Conservation (phyloP, 2,888 invertebrate species). For the Pollenia angustigena region DNA sequence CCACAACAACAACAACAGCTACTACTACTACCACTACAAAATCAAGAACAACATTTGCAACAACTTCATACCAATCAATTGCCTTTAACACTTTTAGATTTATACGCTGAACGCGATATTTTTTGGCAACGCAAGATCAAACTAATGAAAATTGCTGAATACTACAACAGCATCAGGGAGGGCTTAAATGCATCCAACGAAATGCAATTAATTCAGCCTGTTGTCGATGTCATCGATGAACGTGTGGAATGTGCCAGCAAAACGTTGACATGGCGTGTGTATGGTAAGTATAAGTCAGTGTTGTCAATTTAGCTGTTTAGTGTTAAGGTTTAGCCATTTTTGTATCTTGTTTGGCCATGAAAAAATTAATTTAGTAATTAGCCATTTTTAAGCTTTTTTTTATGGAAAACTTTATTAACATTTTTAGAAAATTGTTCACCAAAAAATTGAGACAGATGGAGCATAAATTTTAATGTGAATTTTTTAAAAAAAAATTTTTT, state of each 20-base stretch:
- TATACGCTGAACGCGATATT: conserved; percentile 79
- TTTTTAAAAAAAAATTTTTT: too few relatives aligned
- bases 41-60: conserved; percentile 57
- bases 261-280: conserved; percentile 91
- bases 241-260: conserved; percentile 88
- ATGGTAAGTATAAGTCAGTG: conserved; percentile 86
- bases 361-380: too few relatives aligned
- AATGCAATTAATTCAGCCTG: conserved; percentile 90
- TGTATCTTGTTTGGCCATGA: too few relatives aligned
- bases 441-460: too few relatives aligned
- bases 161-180: conserved; percentile 93
- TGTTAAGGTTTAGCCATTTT: too few relatives aligned
- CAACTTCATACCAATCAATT: conserved; percentile 71
- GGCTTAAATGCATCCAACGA: conserved; percentile 87
- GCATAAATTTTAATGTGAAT: too few relatives aligned
- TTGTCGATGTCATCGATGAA: conserved; percentile 90
- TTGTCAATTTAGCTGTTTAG: too few relatives aligned
- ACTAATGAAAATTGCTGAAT: conserved; percentile 87
- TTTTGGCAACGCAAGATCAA: conserved; percentile 82
- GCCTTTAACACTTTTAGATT: conserved; percentile 76
- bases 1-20: conserved; percentile 53
- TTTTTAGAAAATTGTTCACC: too few relatives aligned
- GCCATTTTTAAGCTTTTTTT: too few relatives aligned
- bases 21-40: background rate
- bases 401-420: too few relatives aligned